A percentile compares a stretch with the other conserved stretches of the same genome.
phyloP scores from a whole-genome alignment of 2,888 invertebrate species.

The Dryobota labecula region DNA sequence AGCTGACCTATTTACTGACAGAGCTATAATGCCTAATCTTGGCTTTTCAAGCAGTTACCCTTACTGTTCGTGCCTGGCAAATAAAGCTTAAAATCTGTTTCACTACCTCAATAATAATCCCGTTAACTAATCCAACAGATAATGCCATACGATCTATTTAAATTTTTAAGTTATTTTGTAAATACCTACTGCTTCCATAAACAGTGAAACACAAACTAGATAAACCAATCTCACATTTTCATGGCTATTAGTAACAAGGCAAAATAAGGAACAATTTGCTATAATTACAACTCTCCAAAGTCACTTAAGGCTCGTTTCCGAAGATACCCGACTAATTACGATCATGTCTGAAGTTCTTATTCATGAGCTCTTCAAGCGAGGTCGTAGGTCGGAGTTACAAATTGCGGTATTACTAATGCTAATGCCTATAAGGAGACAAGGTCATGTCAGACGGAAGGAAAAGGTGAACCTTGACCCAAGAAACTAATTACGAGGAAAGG shows the following conservation, averaged over 20 bases:
- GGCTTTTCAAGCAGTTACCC: neutral
- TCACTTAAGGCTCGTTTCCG: slow-evolving; percentile 25
- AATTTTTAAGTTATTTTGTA: neutral
- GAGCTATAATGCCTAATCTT: neutral
- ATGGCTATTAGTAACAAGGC: neutral
- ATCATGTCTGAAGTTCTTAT: slow-evolving; percentile 36
- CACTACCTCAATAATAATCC: neutral
- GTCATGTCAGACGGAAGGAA: slow-evolving; percentile 31
- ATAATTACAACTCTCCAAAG: slow-evolving; percentile 19
- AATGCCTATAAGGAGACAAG: slow-evolving; percentile 50
- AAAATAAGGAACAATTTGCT: slow-evolving; percentile 19
- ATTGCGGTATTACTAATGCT: slow-evolving; percentile 44
- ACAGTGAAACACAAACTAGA: neutral
- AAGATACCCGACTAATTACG: slow-evolving; percentile 47
- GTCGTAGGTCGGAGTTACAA: slow-evolving; percentile 35
- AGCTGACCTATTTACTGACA: neutral
- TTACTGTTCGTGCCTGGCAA: neutral
- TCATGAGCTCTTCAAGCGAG: slow-evolving; percentile 41
- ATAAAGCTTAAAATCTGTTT: neutral
- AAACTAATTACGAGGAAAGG: slow-evolving; percentile 9
- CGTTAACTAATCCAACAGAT: neutral
- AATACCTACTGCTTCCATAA: neutral
- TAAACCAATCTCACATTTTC: neutral
- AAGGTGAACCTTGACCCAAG: slow-evolving; percentile 9
- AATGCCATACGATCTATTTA: neutral